phyloP scores from a whole-genome alignment of 2,113 vertebrate species.

The Equus quagga region DNA sequence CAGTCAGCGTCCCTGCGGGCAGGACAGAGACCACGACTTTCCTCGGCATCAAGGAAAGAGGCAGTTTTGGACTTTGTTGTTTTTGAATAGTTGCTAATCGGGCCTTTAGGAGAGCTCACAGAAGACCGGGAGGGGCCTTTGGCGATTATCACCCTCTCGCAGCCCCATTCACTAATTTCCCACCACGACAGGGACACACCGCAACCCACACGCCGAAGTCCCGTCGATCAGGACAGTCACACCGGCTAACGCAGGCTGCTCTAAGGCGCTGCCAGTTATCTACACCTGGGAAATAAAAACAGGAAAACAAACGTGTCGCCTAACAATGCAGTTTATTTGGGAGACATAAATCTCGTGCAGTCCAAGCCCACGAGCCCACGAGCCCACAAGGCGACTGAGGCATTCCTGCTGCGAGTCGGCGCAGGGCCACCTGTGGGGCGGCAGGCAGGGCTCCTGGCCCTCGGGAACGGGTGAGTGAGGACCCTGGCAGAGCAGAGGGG shows the following conservation, averaged over 20 bases:
- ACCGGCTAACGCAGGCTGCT: neutral
- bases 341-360: neutral
- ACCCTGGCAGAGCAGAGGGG: neutral
- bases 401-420: neutral
- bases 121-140: neutral
- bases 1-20: neutral
- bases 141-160: neutral
- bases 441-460: neutral
- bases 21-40: neutral
- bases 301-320: neutral
- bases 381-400: neutral
- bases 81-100: neutral
- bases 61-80: neutral
- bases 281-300: neutral
- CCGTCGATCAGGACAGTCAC: fast-evolving
- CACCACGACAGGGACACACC: neutral
- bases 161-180: neutral
- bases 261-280: neutral
- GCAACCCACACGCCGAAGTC: neutral
- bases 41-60: neutral
- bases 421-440: neutral
- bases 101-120: neutral
- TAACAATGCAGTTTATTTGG: neutral
- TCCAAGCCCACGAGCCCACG: too few species aligned
- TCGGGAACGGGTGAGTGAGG: neutral